phyloP scores from a whole-genome alignment of 1,140 invertebrate species.

The Ceratoteleas bidentatus region DNA sequence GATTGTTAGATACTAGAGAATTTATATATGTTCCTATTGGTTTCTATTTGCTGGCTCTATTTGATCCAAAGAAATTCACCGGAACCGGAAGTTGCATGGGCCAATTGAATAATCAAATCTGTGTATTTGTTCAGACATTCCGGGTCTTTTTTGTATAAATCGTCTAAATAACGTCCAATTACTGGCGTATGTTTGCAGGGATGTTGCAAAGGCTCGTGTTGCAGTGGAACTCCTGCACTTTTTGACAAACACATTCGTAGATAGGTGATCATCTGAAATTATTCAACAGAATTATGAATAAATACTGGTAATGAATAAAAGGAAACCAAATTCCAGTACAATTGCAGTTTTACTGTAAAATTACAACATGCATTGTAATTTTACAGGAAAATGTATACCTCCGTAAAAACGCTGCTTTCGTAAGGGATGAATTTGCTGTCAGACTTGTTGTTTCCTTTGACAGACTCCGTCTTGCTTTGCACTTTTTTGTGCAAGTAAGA shows the following conservation, averaged over 20 bases:
- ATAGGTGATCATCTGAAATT: constrained; percentile 81
- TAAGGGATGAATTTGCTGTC: constrained; percentile 82
- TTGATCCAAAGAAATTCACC: constrained; percentile 41
- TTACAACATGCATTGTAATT: too few relatives aligned
- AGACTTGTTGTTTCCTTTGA: constrained; percentile 79
- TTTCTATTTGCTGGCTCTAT: too few relatives aligned
- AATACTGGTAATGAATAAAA: too few relatives aligned
- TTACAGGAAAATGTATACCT: constrained; percentile 74
- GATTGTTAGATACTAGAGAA: too few relatives aligned
- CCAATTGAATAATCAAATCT: constrained; percentile 84
- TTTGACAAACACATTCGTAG: constrained; percentile 87
- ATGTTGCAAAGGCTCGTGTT: constrained; percentile 80
- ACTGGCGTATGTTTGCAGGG: constrained; percentile 85
- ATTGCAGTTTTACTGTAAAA: too few relatives aligned
- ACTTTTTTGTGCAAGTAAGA: constrained; percentile 85
- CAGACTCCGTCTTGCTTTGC: constrained; percentile 82
- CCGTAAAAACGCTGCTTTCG: constrained; percentile 79
- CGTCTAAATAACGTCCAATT: constrained; percentile 83
- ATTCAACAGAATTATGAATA: constrained; percentile 20
- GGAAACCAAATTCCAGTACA: too few relatives aligned
- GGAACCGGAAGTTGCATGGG: constrained; percentile 80
- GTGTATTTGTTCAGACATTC: constrained; percentile 85
- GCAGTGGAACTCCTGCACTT: constrained; percentile 79
- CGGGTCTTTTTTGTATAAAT: constrained; percentile 79
- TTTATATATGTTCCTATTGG: too few relatives aligned